Percentiles rank a stretch among this genome's conserved stretches.
Evolutionary conservation across 2,888 invertebrate species (phyloP).

Genomic region (Resseliella maxima): DNA sequence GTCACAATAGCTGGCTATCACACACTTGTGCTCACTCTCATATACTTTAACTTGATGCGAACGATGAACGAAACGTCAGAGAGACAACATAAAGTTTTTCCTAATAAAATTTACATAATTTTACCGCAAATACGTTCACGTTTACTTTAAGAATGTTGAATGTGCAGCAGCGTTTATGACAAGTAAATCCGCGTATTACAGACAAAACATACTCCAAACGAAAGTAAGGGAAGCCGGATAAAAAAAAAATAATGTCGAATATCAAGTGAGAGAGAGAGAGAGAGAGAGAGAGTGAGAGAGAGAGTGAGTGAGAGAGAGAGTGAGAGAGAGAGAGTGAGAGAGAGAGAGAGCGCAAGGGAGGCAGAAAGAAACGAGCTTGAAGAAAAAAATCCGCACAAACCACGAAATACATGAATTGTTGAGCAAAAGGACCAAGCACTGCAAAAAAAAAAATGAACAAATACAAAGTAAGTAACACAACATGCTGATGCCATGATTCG

Average conservation of each 20-base stretch:
- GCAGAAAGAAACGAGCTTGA: neutral
- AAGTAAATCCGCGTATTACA: slow-evolving; percentile 56
- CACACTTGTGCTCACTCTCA: neutral
- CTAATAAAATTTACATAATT: slow-evolving; percentile 57
- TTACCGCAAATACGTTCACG: slow-evolving; percentile 54
- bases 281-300: neutral
- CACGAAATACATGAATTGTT: neutral
- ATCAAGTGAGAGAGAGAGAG: neutral
- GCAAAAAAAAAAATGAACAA: neutral
- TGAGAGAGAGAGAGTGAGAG: too few species aligned
- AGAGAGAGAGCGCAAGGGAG: too few species aligned
- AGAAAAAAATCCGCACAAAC: neutral
- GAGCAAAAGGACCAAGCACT: neutral
- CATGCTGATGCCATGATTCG: neutral
- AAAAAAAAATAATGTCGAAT: neutral
- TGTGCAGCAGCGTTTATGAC: slow-evolving; percentile 53
- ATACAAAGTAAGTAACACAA: neutral
- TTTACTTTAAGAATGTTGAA: slow-evolving; percentile 31
- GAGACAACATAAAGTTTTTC: slow-evolving; percentile 54
- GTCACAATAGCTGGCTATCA: slow-evolving; percentile 24
- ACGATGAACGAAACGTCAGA: slow-evolving; percentile 42
- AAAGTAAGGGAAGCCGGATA: slow-evolving; percentile 17
- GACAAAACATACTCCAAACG: slow-evolving; percentile 19
- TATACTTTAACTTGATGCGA: neutral
- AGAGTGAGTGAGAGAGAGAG: too few species aligned